phyloP scores from a whole-genome alignment of 2,797 vertebrate species.

The Dicrostonyx torquatus region DNA sequence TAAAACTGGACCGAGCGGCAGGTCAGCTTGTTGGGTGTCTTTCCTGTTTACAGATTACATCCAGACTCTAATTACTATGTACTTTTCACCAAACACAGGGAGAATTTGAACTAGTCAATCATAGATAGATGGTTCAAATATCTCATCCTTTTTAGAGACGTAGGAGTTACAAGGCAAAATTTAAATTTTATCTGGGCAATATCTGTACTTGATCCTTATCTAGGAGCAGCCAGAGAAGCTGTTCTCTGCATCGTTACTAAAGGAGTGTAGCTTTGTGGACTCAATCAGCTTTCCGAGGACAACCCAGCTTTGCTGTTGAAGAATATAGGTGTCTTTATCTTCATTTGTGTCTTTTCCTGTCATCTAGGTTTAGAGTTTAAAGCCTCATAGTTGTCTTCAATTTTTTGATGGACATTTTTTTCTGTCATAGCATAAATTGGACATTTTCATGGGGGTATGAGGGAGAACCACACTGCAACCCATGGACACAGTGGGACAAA shows the following conservation, averaged over 20 bases:
- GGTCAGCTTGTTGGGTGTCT: not conserved
- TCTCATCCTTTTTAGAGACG: not conserved
- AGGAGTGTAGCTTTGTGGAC: not conserved
- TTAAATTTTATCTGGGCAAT: slow-evolving; percentile 3
- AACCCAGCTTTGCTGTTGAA: not conserved
- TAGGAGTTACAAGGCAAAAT: not conserved
- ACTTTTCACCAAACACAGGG: not conserved
- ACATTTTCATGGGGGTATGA: not conserved
- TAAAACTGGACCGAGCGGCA: not conserved
- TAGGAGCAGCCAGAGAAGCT: not conserved
- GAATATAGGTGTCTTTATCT: not conserved
- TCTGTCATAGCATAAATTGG: not conserved
- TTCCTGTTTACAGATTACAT: not conserved
- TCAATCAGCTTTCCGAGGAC: not conserved
- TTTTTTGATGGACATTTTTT: slow-evolving; percentile 2
- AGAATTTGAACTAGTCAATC: not conserved
- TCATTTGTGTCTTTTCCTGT: not conserved
- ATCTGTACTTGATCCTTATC: not conserved
- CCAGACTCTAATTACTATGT: not conserved
- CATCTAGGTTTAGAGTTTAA: not conserved
- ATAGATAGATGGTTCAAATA: not conserved
- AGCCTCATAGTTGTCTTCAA: slow-evolving; percentile 14
- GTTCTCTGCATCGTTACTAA: not conserved
- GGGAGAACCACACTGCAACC: not conserved
- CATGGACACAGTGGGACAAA: not conserved